Conservation (phyloP, 2,113 vertebrate species). For the Urocolius indicus region DNA sequence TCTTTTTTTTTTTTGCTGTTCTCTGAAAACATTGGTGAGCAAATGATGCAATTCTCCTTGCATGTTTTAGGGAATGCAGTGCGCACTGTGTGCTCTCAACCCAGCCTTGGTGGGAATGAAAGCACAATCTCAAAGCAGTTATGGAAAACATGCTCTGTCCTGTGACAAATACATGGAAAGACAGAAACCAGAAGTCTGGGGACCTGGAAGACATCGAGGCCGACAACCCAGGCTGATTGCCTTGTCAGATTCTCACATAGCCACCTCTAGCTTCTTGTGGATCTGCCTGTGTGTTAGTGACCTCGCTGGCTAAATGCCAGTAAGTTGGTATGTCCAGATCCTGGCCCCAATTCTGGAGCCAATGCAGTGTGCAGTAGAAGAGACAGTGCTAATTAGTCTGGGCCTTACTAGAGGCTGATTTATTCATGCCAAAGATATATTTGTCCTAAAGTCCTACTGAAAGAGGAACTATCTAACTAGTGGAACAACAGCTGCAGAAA, state of each 20-base stretch:
- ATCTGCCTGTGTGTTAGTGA: not conserved
- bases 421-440: not conserved
- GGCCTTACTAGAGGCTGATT: not conserved
- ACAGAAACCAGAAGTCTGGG: not conserved
- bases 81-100: not conserved
- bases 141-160: not conserved
- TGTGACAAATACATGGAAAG: not conserved
- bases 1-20: not conserved
- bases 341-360: not conserved
- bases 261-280: not conserved
- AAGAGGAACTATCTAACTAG: not conserved
- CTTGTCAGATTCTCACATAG: not conserved
- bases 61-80: not conserved
- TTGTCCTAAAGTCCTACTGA: not conserved
- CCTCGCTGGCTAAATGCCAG: not conserved
- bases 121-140: not conserved
- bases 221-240: not conserved
- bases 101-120: not conserved
- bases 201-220: slow-evolving; percentile 29
- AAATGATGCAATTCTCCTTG: not conserved
- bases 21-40: not conserved
- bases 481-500: not conserved
- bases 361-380: not conserved
- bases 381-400: not conserved
- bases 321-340: not conserved